Percentiles rank a stretch among this genome's conserved stretches.
These are phyloP conservation scores for Prunella fulvescens DNA, from an alignment of 2,113 vertebrate species.

Conservation along the genomic window DNA sequence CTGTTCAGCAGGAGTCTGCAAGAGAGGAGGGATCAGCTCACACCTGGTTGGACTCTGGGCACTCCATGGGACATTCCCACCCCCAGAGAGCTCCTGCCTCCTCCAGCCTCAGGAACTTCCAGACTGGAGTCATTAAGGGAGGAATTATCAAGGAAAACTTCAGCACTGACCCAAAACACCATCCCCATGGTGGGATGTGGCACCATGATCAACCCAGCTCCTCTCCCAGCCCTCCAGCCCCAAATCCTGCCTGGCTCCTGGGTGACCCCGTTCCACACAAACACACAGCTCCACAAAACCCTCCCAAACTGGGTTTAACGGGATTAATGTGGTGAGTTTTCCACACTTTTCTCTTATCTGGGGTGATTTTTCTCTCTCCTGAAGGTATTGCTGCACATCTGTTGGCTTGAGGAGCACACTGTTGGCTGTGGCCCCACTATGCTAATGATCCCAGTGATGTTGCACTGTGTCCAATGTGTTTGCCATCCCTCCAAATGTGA, in stretches of 20 bases:
- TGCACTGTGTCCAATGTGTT: constrained; percentile 11
- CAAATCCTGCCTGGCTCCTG: not conserved
- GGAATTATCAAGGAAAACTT: rapidly evolving
- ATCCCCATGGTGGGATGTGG: rapidly evolving
- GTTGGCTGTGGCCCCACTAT: not conserved
- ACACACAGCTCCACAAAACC: rapidly evolving
- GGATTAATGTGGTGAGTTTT: not conserved
- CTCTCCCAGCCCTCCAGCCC: not conserved
- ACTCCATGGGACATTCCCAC: rapidly evolving
- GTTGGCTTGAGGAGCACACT: not conserved
- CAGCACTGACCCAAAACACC: rapidly evolving
- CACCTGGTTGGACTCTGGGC: rapidly evolving
- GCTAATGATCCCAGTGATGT: constrained; percentile 11
- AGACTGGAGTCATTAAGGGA: rapidly evolving
- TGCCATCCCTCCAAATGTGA: not conserved
- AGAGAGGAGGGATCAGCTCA: constrained; percentile 24
- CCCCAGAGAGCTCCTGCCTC: rapidly evolving
- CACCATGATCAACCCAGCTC: not conserved
- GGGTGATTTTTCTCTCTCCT: not conserved
- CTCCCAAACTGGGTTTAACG: rapidly evolving
- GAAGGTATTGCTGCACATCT: not conserved
- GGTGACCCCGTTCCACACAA: not conserved
- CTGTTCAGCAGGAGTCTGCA: constrained; percentile 91
- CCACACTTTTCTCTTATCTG: not conserved
- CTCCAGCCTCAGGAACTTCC: rapidly evolving